phyloP scores from a whole-genome alignment of 1,140 invertebrate genomes.

The Bombyx mandarina region DNA sequence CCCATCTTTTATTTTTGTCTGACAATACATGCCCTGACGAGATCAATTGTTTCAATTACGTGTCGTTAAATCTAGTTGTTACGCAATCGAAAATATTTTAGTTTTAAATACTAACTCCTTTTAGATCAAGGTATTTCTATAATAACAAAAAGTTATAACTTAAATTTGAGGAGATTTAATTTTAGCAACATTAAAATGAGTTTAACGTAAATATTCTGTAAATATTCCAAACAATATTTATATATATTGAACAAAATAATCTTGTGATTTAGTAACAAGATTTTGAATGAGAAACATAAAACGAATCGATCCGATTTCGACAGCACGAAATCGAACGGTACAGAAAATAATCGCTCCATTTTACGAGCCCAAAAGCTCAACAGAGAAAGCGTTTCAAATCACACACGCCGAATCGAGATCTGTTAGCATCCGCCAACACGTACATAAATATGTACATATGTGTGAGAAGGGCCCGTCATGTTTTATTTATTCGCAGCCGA shows the following conservation, averaged over 20 bases:
- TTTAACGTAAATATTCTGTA: no score
- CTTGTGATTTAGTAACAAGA: not conserved
- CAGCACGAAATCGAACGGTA: not conserved
- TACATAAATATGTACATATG: conserved; percentile 42
- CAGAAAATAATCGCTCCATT: conserved; percentile 23
- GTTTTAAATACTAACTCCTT: not conserved
- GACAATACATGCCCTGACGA: conserved; percentile 8
- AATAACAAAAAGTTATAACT: no score
- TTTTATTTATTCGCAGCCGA: conserved; percentile 68
- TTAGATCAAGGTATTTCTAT: no score
- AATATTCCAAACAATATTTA: no score
- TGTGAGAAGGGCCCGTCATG: conserved; percentile 66
- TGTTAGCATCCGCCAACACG: conserved; percentile 46
- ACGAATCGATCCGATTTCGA: no score
- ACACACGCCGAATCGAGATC: conserved; percentile 49
- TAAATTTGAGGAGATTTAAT: no score
- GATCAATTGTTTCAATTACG: conserved; percentile 18
- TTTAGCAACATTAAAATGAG: no score
- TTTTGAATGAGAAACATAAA: not conserved
- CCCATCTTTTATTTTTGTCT: conserved; percentile 13
- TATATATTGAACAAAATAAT: not conserved
- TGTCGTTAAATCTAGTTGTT: conserved; percentile 13
- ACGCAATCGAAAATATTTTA: conserved; percentile 1
- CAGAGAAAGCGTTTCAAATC: conserved; percentile 49
- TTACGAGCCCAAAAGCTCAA: conserved; percentile 14